Evolutionary conservation across 2,888 invertebrate species (phyloP).

Genomic region (Xanthostigma xanthostigma): DNA sequence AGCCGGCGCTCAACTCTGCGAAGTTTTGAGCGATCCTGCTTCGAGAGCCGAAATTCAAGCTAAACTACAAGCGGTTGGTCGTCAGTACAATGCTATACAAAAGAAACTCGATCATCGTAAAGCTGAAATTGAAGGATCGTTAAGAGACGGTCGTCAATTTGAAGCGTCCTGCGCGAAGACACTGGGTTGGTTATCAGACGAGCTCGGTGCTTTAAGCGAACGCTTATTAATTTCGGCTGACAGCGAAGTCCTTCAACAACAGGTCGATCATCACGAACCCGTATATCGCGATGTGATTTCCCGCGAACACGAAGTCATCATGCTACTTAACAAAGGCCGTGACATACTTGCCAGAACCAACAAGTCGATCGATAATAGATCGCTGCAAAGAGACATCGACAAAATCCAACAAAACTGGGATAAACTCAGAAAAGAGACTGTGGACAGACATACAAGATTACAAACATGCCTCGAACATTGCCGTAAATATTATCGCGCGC

Average conservation of each 20-base stretch:
- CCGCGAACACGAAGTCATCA: constrained; percentile 84
- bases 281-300: constrained; percentile 77
- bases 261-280: constrained; percentile 78
- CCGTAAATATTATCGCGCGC: constrained; percentile 73
- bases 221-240: constrained; percentile 78
- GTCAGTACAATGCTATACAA: constrained; percentile 77
- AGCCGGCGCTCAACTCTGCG: constrained; percentile 77
- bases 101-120: constrained; percentile 80
- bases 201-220: constrained; percentile 59
- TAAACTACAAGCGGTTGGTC: constrained; percentile 71
- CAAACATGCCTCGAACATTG: constrained; percentile 87
- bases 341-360: constrained; percentile 38
- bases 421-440: constrained; percentile 55
- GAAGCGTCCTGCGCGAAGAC: constrained; percentile 79
- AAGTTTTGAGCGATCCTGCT: constrained; percentile 78
- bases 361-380: constrained; percentile 35
- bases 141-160: constrained; percentile 74
- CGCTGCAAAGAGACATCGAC: constrained; percentile 65
- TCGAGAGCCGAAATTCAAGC: constrained; percentile 81
- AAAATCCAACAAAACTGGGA: constrained; percentile 87
- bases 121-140: constrained; percentile 78
- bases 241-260: constrained; percentile 63
- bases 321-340: constrained; percentile 81
- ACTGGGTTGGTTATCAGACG: constrained; percentile 77
- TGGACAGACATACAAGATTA: constrained; percentile 70